These are phyloP conservation scores for Glyptemys insculpta DNA, from an alignment of 2,797 vertebrate species.

Conservation along the genomic window DNA sequence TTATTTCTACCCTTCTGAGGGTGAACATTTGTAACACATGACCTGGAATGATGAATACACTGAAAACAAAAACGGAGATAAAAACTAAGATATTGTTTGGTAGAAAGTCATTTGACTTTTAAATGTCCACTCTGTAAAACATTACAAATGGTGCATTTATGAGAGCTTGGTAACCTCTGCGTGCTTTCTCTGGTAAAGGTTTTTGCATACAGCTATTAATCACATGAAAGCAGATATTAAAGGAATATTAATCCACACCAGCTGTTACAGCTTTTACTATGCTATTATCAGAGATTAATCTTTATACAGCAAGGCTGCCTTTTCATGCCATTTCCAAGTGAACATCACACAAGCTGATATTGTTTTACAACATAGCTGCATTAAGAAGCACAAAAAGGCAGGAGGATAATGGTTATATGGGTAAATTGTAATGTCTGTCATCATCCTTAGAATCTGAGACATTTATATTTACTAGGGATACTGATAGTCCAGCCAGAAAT, in stretches of 20 bases:
- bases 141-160: slow-evolving; percentile 9
- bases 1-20: background rate
- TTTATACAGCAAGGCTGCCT: slow-evolving; percentile 66
- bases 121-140: background rate
- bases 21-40: background rate
- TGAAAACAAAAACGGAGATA: background rate
- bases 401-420: background rate
- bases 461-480: background rate
- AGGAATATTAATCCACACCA: slow-evolving; percentile 85
- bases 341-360: slow-evolving; percentile 26
- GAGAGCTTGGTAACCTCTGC: slow-evolving; percentile 56
- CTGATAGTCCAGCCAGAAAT: background rate
- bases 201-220: slow-evolving; percentile 85
- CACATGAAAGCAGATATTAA: slow-evolving; percentile 89
- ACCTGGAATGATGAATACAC: background rate
- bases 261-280: slow-evolving; percentile 78
- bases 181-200: slow-evolving; percentile 61
- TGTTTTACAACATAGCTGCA: slow-evolving; percentile 12
- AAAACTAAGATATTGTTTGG: background rate
- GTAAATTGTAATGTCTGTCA: background rate
- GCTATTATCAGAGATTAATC: slow-evolving; percentile 90
- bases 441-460: slow-evolving; percentile 6
- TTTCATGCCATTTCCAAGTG: slow-evolving; percentile 70
- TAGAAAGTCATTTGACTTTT: slow-evolving; percentile 4
- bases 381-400: background rate